Percentiles rank a stretch among this genome's conserved stretches.
Evolutionary conservation across 2,888 invertebrate genomes (phyloP).

Genomic region (Hartigia nigra): DNA sequence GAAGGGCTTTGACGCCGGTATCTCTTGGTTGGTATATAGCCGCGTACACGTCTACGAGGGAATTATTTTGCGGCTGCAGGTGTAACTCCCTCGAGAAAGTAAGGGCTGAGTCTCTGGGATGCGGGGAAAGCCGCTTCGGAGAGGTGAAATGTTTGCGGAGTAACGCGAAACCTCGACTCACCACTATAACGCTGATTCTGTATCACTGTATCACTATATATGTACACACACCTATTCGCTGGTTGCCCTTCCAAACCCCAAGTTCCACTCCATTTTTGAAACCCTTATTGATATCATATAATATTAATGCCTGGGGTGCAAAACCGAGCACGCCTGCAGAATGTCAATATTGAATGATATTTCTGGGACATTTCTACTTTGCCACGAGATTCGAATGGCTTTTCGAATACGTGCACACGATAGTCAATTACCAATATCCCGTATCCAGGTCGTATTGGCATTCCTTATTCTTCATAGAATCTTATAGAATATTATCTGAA

Average conservation of each 20-base stretch:
- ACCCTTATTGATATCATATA: constrained; percentile 53
- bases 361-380: background rate
- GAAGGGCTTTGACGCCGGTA: background rate
- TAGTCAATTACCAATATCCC: background rate
- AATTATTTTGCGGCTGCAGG: background rate
- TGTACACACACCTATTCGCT: constrained; percentile 25
- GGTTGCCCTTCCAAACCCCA: constrained; percentile 40
- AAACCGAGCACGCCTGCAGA: constrained; percentile 51
- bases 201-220: background rate
- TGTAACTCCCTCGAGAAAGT: background rate
- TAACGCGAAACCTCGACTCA: constrained; percentile 58
- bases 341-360: constrained; percentile 44
- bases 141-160: constrained; percentile 57
- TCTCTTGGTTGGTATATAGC: background rate
- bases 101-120: background rate
- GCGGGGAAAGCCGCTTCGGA: constrained; percentile 30
- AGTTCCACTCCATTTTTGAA: constrained; percentile 44
- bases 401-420: background rate
- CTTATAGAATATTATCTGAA: background rate
- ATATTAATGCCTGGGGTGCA: constrained; percentile 59
- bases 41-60: background rate
- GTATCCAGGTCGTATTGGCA: background rate
- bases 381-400: background rate
- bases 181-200: constrained; percentile 20
- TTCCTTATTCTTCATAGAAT: background rate